phyloP scores from a whole-genome alignment of 2,888 invertebrate genomes.

The Perizoma affinitatum region DNA sequence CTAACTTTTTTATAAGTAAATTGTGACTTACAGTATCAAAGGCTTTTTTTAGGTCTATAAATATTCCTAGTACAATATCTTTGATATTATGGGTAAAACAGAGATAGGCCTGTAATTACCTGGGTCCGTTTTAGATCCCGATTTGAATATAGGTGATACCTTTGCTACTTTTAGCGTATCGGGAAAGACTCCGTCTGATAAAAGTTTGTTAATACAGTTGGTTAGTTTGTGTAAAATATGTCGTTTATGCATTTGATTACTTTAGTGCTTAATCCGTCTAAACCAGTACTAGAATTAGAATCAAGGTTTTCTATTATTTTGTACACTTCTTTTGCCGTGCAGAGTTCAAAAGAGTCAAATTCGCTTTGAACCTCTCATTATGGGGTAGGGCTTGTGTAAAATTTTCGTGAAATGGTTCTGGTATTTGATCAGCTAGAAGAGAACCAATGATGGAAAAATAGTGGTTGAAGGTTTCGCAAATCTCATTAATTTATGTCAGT shows the following conservation, averaged over 20 bases:
- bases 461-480: constrained; percentile 1
- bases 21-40: too few species aligned
- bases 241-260: constrained; percentile 17
- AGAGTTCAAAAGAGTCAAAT: not conserved
- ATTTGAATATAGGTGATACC: constrained; percentile 13
- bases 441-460: constrained; percentile 4
- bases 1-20: too few species aligned
- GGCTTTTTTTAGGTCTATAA: too few species aligned
- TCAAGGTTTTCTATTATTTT: constrained; percentile 18
- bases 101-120: not conserved
- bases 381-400: not conserved
- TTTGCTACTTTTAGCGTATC: constrained; percentile 12
- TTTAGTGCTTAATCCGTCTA: constrained; percentile 25
- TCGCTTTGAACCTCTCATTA: not conserved
- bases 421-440: not conserved
- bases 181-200: constrained; percentile 5
- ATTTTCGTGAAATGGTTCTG: not conserved
- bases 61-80: not conserved
- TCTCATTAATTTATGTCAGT: not conserved
- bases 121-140: not conserved
- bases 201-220: constrained; percentile 13
- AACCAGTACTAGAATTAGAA: constrained; percentile 18
- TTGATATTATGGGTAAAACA: not conserved
- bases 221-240: constrained; percentile 1
- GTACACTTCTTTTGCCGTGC: constrained; percentile 5